Base-by-base conservation (phyloP, 2,888 invertebrate species). In the Polydesmus complanatus region DNA sequence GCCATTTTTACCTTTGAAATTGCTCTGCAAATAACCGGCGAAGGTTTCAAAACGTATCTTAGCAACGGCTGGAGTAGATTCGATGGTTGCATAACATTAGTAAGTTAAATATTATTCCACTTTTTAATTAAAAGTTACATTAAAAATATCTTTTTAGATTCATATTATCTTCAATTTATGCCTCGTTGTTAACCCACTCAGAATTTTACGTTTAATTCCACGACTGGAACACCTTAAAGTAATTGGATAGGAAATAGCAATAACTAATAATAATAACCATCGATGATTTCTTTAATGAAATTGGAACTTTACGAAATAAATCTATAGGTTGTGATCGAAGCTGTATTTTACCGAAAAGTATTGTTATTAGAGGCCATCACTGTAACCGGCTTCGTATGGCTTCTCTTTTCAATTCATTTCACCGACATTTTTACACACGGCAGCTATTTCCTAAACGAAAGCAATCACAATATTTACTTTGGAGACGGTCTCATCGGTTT, bases 41-140 rank as follows among this genome's bases (percentile, higher is more conserved):
- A 22, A 21, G 58, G 58, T 21, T 58, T 48, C 27, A 52, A 52
- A 14, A 58, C 14, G 21, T 58, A 58, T 49, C 27, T 58, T 22
- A 22, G 49, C 1, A 27, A 52, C 21, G 37, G 58, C 5, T 58
- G 58, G 58, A 22, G 21, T 21, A 2, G n/a, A 11, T 58, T 58
- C 27, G 58, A 58, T 27, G 26, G 51, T 58, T 11, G 26, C 18
- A 22, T 58, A 26, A 58, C 58, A 11, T 3, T 52, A 27, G 58
- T 58, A 25, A 58, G 51, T 21, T 3, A 3, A 25, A 21, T 21
- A n/a, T n/a, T n/a, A n/a, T n/a, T n/a, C n/a, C n/a, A n/a, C n/a
- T n/a, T n/a, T n/a, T n/a, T n/a, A n/a, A 25, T 47, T 21, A 37
- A 25, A 47, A 14, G 11, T 14, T 11, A 14, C 18, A 14, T 47